Evolutionary conservation across 2,797 vertebrate species (phyloP), one percentile per base, ranked within the genome.

Genomic region (Sebastolobus altivelis): DNA sequence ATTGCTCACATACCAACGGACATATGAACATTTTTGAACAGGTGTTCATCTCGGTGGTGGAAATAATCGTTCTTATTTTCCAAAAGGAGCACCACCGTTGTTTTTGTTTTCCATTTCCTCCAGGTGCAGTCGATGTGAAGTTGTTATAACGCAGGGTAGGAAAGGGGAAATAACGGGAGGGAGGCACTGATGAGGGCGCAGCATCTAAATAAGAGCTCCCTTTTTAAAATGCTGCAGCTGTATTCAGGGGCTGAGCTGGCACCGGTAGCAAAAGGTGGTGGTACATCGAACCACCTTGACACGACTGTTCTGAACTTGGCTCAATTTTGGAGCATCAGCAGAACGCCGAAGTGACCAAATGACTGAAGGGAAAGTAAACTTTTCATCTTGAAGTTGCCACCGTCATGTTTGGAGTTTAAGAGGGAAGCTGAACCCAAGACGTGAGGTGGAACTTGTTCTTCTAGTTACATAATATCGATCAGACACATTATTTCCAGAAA

Each of bases 141-240:
- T 80, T 83, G 82, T 83, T 52, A 56, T 60, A 56, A 70, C 20
- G 59, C 72, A 66, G 58, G 33, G 25, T 14, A 49, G 65, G 20
- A 22, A 18, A 22, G 31, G 40, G 56, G 27, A 74, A 11, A 33
- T 46, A 65, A 61, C 27, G 35, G 61, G 56, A 79, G 80, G 55
- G 43, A 46, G 43, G 43, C 55, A 6, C 2, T 20, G 81, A 87
- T 72, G 80, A 84, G 59, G 74, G 13, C 67, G 75, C 70, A 72
- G 85, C 83, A 75, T 91, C 77, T 78, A 77, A 89, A 86, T 83
- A 81, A 70, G 86, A 78, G 62, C 56, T 65, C 62, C 62, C 83
- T 86, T 65, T 81, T 89, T 92, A 84, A 85, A 87, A 91, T 91
- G 84, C 88, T 75, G 86, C 86, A 71, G 87, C 65, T 77, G 93